Conservation (phyloP, 2,113 vertebrate species). For the Sylvietta virens region DNA sequence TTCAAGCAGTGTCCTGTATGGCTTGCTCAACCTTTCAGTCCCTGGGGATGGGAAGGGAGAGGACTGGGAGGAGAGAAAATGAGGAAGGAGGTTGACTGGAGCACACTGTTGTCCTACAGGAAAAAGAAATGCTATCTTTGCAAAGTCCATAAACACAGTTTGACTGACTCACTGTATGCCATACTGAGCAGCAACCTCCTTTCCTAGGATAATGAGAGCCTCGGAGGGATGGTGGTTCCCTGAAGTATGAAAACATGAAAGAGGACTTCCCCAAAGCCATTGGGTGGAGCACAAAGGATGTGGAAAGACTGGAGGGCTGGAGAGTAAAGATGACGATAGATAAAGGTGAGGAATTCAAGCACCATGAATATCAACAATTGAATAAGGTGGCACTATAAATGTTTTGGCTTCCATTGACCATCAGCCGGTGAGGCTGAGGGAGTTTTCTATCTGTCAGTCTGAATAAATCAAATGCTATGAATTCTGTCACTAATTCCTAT, state of each 20-base stretch:
- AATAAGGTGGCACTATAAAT: background rate
- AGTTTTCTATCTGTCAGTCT: background rate
- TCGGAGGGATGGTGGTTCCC: background rate
- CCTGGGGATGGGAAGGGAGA: background rate
- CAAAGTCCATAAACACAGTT: conserved; percentile 9
- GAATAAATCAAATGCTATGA: background rate
- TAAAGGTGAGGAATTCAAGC: conserved; percentile 5
- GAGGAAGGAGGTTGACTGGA: background rate
- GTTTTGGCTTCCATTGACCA: background rate
- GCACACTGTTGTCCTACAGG: background rate
- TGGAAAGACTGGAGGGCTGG: conserved; percentile 43
- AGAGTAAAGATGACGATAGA: conserved; percentile 35
- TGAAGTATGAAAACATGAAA: conserved; percentile 55
- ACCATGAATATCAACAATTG: conserved; percentile 22
- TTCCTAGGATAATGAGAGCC: conserved; percentile 44
- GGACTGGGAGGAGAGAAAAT: conserved; percentile 7
- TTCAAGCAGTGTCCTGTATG: background rate
- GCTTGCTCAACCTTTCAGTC: background rate
- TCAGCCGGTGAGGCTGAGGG: background rate
- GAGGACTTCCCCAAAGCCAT: conserved; percentile 57
- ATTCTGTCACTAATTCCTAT: background rate
- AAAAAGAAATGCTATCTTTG: conserved; percentile 54
- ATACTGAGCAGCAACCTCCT: conserved; percentile 11
- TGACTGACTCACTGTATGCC: conserved; percentile 16
- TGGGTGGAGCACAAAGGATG: conserved; percentile 56